Evolutionary conservation across 2,113 vertebrate genomes (phyloP).

Genomic region (Saccopteryx bilineata): DNA sequence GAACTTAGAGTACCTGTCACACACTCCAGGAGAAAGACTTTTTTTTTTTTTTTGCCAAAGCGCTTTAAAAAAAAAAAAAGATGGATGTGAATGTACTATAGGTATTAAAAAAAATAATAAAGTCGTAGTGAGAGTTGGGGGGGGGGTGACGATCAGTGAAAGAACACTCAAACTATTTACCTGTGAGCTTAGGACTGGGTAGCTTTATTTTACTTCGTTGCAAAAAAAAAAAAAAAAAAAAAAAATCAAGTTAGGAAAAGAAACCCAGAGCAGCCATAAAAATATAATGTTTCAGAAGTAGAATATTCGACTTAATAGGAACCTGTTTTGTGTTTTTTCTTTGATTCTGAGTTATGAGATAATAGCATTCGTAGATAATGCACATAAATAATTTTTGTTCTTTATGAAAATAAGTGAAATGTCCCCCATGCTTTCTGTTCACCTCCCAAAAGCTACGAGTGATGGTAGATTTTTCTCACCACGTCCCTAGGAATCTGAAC

Average conservation of each 20-base stretch:
- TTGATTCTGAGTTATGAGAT: neutral
- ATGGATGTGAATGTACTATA: neutral
- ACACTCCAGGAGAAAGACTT: neutral
- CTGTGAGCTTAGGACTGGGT: neutral
- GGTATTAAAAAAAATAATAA: slow-evolving; percentile 30
- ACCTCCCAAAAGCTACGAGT: neutral
- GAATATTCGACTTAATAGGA: neutral
- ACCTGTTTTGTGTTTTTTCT: neutral
- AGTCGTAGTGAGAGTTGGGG: neutral
- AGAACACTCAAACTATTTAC: neutral
- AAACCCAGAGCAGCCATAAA: neutral
- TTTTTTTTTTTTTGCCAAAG: neutral
- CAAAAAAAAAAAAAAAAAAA: neutral
- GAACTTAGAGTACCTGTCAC: neutral
- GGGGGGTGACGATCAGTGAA: neutral
- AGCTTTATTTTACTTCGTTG: slow-evolving; percentile 24
- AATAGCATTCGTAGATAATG: too few species aligned
- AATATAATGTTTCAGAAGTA: neutral
- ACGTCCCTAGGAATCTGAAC: neutral
- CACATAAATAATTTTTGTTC: neutral
- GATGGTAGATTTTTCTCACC: neutral
- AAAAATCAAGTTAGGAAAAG: neutral
- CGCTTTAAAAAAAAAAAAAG: neutral
- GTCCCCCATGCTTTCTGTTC: too few species aligned
- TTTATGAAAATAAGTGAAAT: neutral